Conservation (phyloP, 1,140 invertebrate genomes). For the Tyrophagus putrescentiae region DNA sequence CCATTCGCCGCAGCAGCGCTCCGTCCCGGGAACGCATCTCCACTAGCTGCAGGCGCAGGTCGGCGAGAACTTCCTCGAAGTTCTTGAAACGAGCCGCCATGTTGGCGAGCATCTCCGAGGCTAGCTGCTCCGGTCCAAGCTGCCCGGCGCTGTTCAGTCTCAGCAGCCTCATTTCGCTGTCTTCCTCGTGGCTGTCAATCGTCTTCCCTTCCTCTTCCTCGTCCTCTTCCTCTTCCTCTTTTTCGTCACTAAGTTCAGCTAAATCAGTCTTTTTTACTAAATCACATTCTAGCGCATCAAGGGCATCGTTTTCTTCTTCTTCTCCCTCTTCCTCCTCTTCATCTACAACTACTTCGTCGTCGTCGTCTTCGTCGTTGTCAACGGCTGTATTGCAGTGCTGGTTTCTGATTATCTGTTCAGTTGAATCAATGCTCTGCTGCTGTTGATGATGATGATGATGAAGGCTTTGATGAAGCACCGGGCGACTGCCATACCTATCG, state of each 20-base stretch:
- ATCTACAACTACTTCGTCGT: background rate
- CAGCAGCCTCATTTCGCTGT: background rate
- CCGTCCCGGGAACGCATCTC: background rate
- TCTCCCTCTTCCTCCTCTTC: conserved; percentile 2
- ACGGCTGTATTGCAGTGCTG: too few relatives aligned
- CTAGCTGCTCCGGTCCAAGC: background rate
- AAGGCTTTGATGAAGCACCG: too few relatives aligned
- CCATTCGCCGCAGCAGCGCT: background rate
- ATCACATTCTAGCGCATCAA: too few relatives aligned
- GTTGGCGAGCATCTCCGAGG: background rate
- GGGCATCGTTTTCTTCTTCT: conserved; percentile 2
- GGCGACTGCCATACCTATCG: too few relatives aligned
- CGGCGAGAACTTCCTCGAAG: background rate
- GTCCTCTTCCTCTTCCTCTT: conserved; percentile 9
- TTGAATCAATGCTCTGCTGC: too few relatives aligned
- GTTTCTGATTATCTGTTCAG: too few relatives aligned
- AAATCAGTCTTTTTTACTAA: too few relatives aligned
- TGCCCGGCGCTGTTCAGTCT: background rate
- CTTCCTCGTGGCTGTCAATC: background rate
- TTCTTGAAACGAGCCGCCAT: background rate
- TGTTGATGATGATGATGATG: too few relatives aligned
- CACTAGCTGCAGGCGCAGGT: background rate
- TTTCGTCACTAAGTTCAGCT: background rate
- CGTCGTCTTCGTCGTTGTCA: conserved; percentile 6
- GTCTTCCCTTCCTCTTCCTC: conserved; percentile 1